Evolutionary conservation across 92 coral and sea anemone species (phyloP), one percentile per base, ranked within the genome.

Genomic region (Metridium senile): DNA sequence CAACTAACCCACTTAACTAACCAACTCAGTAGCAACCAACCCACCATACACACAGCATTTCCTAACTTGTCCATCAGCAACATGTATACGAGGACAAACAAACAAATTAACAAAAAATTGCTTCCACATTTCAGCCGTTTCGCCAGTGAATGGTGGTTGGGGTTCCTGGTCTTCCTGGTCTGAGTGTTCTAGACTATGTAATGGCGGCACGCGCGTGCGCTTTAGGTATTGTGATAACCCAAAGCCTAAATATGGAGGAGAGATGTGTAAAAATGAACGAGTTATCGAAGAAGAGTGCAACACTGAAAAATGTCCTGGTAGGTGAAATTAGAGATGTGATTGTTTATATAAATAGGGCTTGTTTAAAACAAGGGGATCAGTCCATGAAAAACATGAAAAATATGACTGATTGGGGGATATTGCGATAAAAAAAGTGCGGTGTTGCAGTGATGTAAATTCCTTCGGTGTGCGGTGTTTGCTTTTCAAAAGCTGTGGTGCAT

Each of bases 161-260:
- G 82, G 90, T 1, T 23, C 68, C 22, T 86, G 90, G 90, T 74
- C 90, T 20, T 56, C 58, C 52, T 80, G 90, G 90, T 58, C 90
- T 21, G 78, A 75, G 13, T 86, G 90, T 28, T 57, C 90, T 54
- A 70, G 86, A 27, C 58, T 66, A 39, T 86, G 90, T 47, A 75
- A 70, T 33, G 86, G 90, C 33, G 90, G 90, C 53, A 86, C 82
- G 26, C 85, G 85, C 28, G 22, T 62, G 16, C 81, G 90, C 10
- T 81, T 65, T 62, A 66, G 86, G 34, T 75, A 80, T 30, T 85
- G 89, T 47, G 79, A 85, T 77, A 85, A 26, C 69, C 89, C 89
- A 35, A 66, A 72, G 22, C 39, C 89, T 27, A 71, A 29, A 35
- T 57, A 80, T 65, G 89, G 86, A 63, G 89, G 89, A 18, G 68